Base-by-base conservation (phyloP, 2,888 invertebrate genomes). In the Nasonovia ribisnigri region DNA sequence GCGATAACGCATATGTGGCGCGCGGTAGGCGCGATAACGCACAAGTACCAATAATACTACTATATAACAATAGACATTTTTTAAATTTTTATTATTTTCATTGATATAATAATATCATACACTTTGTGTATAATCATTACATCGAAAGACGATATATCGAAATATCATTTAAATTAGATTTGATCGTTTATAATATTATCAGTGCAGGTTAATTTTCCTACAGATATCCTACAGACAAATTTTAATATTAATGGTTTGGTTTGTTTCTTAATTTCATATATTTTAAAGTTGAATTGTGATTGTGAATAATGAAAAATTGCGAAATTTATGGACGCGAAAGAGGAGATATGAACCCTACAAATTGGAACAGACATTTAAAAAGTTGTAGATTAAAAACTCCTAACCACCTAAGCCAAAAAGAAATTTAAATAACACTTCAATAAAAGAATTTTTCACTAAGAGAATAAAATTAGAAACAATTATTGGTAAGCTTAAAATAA, bases 271-370 rank as follows among this genome's bases (percentile, higher is more conserved):
- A 60, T 60, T 60, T 29, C 29, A 29, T 60, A 60, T 60, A 60
- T 60, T 29, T 60, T 29, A 29, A 60, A 29, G 60, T 60, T 29
- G 29, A 60, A 29, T 29, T 60, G 29, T 60, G 60, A 29, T 29
- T 60, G 29, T 60, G 60, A 86, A 86, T 3, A 86, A 86, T 86
- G 86, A 86, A 86, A 48, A 86, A 13, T n/a, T 86, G 86, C 6
- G 46, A 86, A 48, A 86, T 48, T 86, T 86, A 48, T 86, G 86
- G 48, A 86, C 86, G 46, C n/a, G 87, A 88, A 51, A 88, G 87
- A 88, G 87, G 87, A 51, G 20, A 36, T 2, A 88, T 88, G 87
- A 88, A 88, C 8, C n/a, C 10, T n/a, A 88, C 87, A 24, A 88
- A 88, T 88, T 88, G 51, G 43, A 84, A 20, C 5, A 84, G 84